Conservation (phyloP, 2,888 invertebrate species). For the Athalia rosae region DNA sequence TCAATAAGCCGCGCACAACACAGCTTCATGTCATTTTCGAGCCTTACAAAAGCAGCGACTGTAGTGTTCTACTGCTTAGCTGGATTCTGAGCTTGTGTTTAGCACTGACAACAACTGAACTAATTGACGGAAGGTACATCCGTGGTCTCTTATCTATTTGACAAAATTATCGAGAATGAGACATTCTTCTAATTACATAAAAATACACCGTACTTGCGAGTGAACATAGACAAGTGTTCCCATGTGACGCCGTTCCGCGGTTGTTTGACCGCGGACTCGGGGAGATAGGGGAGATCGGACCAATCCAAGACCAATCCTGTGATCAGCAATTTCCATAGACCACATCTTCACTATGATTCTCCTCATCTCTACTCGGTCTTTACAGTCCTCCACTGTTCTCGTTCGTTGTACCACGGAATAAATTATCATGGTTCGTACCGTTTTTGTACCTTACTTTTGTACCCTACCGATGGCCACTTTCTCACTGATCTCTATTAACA, state of each 20-base stretch:
- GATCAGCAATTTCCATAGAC: too few relatives aligned
- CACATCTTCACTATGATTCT: too few relatives aligned
- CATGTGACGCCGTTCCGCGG: slow-evolving; percentile 26
- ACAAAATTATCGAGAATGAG: background rate
- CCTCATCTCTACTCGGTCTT: too few relatives aligned
- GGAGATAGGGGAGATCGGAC: too few relatives aligned
- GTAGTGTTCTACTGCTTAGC: background rate
- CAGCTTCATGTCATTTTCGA: slow-evolving; percentile 30
- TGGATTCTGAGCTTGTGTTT: background rate
- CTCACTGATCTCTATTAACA: too few relatives aligned
- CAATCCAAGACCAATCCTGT: too few relatives aligned
- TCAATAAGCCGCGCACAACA: slow-evolving; percentile 43
- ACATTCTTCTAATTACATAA: slow-evolving; percentile 9
- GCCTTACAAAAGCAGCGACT: background rate
- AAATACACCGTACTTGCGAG: slow-evolving; percentile 47
- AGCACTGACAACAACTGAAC: background rate
- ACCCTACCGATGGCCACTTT: too few relatives aligned
- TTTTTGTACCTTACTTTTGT: too few relatives aligned
- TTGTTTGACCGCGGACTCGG: too few relatives aligned
- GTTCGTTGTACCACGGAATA: too few relatives aligned
- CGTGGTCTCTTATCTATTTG: background rate
- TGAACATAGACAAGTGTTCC: slow-evolving; percentile 21
- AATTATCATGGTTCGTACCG: too few relatives aligned
- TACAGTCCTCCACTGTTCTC: too few relatives aligned
- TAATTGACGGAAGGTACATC: background rate